Percentiles rank a stretch among this genome's conserved stretches.
Conservation (phyloP, 2,113 vertebrate species). For the Parus major region DNA sequence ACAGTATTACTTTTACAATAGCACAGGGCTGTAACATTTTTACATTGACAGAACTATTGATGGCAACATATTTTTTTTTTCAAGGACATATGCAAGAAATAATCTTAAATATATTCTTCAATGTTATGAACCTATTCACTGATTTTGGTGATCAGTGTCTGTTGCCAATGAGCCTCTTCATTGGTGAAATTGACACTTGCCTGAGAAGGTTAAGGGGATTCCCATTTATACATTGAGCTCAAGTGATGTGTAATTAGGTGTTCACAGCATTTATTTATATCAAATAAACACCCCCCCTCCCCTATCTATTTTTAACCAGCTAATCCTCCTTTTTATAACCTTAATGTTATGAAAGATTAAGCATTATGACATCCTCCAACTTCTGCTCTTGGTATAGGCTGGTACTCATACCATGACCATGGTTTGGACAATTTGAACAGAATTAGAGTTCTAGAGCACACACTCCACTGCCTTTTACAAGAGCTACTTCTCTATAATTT, state of each 20-base stretch:
- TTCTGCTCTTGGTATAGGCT: neutral
- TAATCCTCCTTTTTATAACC: neutral
- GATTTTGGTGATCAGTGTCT: neutral
- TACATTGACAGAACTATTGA: neutral
- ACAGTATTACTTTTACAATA: neutral
- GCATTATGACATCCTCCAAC: neutral
- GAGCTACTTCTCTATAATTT: neutral
- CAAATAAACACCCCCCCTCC: accelerated
- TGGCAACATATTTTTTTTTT: neutral
- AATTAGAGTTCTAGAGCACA: neutral
- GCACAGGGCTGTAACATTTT: neutral
- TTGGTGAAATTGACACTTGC: neutral
- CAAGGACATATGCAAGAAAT: neutral
- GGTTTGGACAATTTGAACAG: neutral
- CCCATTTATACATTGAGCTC: neutral
- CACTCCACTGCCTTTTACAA: neutral
- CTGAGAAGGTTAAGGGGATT: neutral
- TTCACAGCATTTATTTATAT: neutral
- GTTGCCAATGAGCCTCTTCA: neutral
- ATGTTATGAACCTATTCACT: neutral
- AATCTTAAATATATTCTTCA: neutral
- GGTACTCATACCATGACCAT: neutral
- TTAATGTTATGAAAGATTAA: neutral
- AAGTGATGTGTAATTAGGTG: neutral
- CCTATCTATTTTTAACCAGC: neutral